Evolutionary conservation across 2,113 vertebrate genomes (phyloP), one percentile per base, ranked within the genome.

Genomic region (Grammomys dolichurus): DNA sequence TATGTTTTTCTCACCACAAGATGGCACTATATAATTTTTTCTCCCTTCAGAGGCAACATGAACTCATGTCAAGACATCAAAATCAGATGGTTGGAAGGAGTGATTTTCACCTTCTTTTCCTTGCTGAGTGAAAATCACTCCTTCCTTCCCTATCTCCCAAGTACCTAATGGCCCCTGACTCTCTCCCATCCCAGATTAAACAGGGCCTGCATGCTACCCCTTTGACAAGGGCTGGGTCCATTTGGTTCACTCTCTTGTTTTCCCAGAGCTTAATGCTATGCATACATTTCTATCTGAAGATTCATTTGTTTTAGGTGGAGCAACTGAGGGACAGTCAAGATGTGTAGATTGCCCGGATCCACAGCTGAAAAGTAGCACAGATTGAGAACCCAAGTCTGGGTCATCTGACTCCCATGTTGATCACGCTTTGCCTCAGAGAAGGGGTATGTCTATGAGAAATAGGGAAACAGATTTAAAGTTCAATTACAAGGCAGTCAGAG

Each of bases 1-100:
- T n/a, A 14, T 16, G 67, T 31, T 1, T 90, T 89, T 75, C 93
- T 89, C 73, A 97, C 98, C 98, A 98, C 98, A 96, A 98, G 98
- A 93, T 98, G 98, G 98, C 98, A 95, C 98, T 98, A 51, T 93
- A 19, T 80, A 82, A 94, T 97, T 97, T 91, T 82, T 40, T 90
- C 82, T 97, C 28, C 26, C 89, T 76, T 96, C 33, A 2, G 82
- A 75, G 77, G 78, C 36, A n/a, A 69, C 2, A 4, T 0, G 7
- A 56, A 26, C 6, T 0, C 26, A 16, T 2, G 13, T 11, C 72
- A 82, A 65, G 54, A 48, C 14, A 2, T 63, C 28, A 12, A 92
- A 81, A 70, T 1, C 36, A 54, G 60, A 86, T 0, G 0, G 2
- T 56, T 63, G 36, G 20, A 69, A 78, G 43, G 14, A 24, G 54